Evolutionary conservation across 2,797 vertebrate species (phyloP).

Genomic region (Acipenser oxyrinchus): DNA sequence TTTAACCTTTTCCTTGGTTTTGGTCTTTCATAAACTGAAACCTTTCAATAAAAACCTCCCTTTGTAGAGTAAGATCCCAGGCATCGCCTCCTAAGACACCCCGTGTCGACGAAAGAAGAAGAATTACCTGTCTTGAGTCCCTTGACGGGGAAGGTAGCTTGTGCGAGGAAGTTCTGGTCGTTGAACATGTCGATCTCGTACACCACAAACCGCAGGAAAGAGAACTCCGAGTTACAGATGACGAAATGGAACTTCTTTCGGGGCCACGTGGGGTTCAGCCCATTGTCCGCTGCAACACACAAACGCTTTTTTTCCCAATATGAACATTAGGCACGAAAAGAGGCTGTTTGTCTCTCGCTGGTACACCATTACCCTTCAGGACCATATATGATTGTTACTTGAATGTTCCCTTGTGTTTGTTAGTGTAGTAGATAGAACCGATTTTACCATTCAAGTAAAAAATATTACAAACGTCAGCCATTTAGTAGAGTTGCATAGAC

Average conservation of each 20-base stretch:
- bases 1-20: too few species aligned
- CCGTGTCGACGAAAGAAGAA: not conserved
- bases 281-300: constrained; percentile 76
- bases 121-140: constrained; percentile 82
- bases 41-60: not conserved
- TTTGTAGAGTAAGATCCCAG: not conserved
- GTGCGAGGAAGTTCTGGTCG: constrained; percentile 94
- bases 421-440: too few species aligned
- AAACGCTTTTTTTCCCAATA: not conserved
- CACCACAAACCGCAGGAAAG: constrained; percentile 90
- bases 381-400: too few species aligned
- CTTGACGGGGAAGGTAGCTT: constrained; percentile 88
- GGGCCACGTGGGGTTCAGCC: constrained; percentile 89
- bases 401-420: too few species aligned
- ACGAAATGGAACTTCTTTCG: constrained; percentile 82
- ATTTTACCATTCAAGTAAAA: too few species aligned
- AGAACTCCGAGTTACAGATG: constrained; percentile 82
- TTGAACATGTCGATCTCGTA: constrained; percentile 99
- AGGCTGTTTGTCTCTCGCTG: too few species aligned
- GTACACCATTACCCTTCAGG: too few species aligned
- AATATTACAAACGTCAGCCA: too few species aligned
- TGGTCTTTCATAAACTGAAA: not conserved
- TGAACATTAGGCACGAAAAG: too few species aligned
- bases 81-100: not conserved
- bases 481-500: too few species aligned